These are phyloP conservation scores for Idaea dimidiata DNA, from an alignment of 2,888 invertebrate species.

Conservation along the genomic window DNA sequence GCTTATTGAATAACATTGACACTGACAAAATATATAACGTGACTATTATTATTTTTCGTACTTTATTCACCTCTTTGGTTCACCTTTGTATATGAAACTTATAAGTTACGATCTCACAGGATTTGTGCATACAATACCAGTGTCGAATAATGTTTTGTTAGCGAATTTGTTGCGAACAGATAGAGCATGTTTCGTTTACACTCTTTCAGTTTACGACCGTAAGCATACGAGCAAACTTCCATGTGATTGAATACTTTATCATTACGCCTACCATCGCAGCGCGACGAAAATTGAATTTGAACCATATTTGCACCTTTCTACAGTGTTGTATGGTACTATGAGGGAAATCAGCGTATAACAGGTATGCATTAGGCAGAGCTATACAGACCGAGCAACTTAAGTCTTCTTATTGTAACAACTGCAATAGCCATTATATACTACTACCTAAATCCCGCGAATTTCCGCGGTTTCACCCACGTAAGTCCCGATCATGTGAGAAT, in stretches of 20 bases:
- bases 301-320: slow-evolving; percentile 37
- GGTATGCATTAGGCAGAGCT: not conserved
- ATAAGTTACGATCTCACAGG: not conserved
- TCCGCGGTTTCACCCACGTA: too few species aligned
- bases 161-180: slow-evolving; percentile 8
- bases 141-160: not conserved
- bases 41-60: not conserved
- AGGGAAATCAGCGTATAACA: not conserved
- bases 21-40: not conserved
- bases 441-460: too few species aligned
- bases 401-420: too few species aligned
- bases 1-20: not conserved
- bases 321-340: not conserved
- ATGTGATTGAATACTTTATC: slow-evolving; percentile 62
- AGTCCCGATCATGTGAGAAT: too few species aligned
- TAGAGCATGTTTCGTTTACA: slow-evolving; percentile 14
- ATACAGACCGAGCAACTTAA: not conserved
- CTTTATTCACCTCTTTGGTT: too few species aligned
- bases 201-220: slow-evolving; percentile 16
- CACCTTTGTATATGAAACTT: too few species aligned
- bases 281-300: slow-evolving; percentile 50
- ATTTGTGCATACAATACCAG: slow-evolving; percentile 3
- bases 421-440: too few species aligned
- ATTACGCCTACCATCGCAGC: slow-evolving; percentile 40
- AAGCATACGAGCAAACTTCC: slow-evolving; percentile 25